phyloP scores from a whole-genome alignment of 2,797 vertebrate genomes.

The Acestrorhynchus altus region DNA sequence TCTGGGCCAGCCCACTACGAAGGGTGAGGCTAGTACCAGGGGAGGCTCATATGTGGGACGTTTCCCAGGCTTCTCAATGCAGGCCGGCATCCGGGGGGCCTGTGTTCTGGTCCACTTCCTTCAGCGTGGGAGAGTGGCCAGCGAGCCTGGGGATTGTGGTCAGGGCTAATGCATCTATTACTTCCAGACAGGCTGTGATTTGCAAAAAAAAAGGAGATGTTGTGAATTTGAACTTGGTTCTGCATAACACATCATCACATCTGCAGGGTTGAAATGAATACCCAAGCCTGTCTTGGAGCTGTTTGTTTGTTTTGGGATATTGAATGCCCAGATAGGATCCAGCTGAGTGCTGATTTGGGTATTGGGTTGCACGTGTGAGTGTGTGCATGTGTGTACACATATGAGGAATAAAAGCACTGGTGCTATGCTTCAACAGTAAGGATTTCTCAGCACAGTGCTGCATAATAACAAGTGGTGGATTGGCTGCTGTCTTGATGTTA shows the following conservation, averaged over 20 bases:
- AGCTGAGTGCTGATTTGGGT: constrained; percentile 55
- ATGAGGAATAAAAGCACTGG: background rate
- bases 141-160: constrained; percentile 69
- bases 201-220: constrained; percentile 41
- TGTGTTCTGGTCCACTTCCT: constrained; percentile 71
- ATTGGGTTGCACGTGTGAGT: background rate
- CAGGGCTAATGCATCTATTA: constrained; percentile 75
- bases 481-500: too few species aligned
- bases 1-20: constrained; percentile 37
- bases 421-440: background rate
- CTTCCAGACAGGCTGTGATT: constrained; percentile 78
- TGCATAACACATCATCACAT: constrained; percentile 24
- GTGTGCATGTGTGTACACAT: background rate
- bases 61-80: constrained; percentile 77
- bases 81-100: constrained; percentile 55
- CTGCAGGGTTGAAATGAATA: constrained; percentile 27
- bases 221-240: constrained; percentile 45
- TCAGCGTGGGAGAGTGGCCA: constrained; percentile 73
- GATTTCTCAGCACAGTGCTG: too few species aligned
- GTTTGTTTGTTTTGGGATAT: constrained; percentile 56
- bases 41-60: constrained; percentile 57
- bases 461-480: too few species aligned
- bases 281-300: constrained; percentile 40
- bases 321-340: constrained; percentile 63
- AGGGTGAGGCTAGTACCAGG: constrained; percentile 63